Evolutionary conservation across 1,140 invertebrate genomes (phyloP).

Genomic region (Macrotrachela quadricornifera): DNA sequence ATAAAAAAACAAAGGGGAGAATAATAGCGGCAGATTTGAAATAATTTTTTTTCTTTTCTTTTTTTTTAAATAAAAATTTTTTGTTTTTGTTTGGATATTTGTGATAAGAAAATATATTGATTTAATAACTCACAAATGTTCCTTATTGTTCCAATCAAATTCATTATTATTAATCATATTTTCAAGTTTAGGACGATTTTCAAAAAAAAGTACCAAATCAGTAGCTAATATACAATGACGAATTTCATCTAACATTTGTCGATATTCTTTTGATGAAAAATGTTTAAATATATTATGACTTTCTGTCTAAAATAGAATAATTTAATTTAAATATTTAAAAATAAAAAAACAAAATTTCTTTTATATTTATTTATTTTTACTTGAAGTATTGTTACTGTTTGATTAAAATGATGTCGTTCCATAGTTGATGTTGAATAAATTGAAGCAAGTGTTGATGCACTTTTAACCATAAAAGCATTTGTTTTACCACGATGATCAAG

Average conservation of each 20-base stretch:
- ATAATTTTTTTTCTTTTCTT: no score
- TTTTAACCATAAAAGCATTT: constrained; percentile 38
- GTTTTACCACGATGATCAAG: neutral
- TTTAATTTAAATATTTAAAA: neutral
- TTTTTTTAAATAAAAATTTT: no score
- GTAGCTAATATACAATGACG: neutral
- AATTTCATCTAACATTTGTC: constrained; percentile 5
- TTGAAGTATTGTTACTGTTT: neutral
- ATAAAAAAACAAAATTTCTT: no score
- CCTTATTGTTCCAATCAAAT: no score
- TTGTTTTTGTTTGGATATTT: no score
- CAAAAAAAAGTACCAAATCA: neutral
- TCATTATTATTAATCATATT: no score
- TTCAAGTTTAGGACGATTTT: neutral
- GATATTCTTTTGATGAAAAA: constrained; percentile 12
- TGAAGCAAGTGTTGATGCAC: constrained; percentile 24
- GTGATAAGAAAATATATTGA: no score
- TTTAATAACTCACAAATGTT: no score
- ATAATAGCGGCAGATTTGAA: no score
- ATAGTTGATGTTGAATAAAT: neutral
- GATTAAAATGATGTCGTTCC: neutral
- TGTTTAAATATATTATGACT: constrained; percentile 17
- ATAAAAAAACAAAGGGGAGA: no score
- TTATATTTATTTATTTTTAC: no score
- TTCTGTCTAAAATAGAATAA: constrained; percentile 10